These are phyloP conservation scores for Urocynchramus pylzowi DNA, from an alignment of 2,113 vertebrate genomes.

Conservation along the genomic window DNA sequence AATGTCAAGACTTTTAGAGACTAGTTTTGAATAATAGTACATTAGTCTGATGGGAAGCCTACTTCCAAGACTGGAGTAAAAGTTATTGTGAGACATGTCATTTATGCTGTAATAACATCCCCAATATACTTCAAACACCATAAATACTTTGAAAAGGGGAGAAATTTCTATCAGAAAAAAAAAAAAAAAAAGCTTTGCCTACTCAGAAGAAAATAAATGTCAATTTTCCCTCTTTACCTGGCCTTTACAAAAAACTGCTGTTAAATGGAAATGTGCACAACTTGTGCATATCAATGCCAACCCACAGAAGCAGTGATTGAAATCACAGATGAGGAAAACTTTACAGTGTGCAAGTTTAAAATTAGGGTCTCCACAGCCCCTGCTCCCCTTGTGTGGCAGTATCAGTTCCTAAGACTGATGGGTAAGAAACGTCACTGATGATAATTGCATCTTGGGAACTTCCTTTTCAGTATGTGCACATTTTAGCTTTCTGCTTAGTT, in stretches of 20 bases:
- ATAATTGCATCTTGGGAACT: background rate
- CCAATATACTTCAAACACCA: background rate
- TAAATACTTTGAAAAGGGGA: background rate
- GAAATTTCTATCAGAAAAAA: background rate
- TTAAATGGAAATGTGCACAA: background rate
- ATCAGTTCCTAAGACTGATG: background rate
- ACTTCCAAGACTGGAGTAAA: background rate
- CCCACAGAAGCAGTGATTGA: background rate
- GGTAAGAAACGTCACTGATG: background rate
- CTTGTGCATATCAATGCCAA: background rate
- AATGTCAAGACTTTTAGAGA: background rate
- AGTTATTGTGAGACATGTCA: background rate
- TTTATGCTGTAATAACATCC: background rate
- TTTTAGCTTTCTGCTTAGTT: background rate
- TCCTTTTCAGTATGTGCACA: background rate
- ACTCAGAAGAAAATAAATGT: background rate
- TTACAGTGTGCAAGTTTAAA: background rate
- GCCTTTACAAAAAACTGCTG: background rate
- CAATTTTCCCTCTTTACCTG: background rate
- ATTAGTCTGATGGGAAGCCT: background rate
- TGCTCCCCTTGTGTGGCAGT: background rate
- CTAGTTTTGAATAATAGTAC: background rate
- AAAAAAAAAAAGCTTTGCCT: background rate
- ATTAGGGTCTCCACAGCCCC: background rate
- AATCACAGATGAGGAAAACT: background rate